phyloP scores from a whole-genome alignment of 2,797 vertebrate species.

The Argyrosomus regius region DNA sequence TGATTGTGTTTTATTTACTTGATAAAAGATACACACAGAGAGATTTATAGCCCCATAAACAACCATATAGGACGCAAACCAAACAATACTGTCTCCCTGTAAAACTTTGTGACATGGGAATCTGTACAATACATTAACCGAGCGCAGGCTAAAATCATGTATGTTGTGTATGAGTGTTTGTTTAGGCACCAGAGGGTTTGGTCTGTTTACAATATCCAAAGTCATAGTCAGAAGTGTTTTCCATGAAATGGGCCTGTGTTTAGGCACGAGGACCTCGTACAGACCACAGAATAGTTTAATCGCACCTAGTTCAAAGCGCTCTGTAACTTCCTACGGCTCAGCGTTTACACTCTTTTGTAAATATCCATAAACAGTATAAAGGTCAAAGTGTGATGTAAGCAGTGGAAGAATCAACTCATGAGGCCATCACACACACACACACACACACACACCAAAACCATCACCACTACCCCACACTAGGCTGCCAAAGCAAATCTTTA shows the following conservation, averaged over 20 bases:
- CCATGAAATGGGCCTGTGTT: constrained; percentile 35
- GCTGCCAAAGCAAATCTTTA: background rate
- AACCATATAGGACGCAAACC: constrained; percentile 2
- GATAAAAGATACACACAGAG: constrained; percentile 1
- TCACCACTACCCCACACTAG: background rate
- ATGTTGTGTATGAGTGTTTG: constrained; percentile 10
- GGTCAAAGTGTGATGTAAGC: constrained; percentile 39
- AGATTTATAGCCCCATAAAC: constrained; percentile 40
- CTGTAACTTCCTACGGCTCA: constrained; percentile 8
- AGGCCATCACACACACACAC: constrained; percentile 1
- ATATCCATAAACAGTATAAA: constrained; percentile 59
- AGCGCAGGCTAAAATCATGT: constrained; percentile 7
- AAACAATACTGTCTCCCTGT: constrained; percentile 12
- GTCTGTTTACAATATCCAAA: constrained; percentile 17
- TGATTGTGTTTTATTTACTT: constrained; percentile 29
- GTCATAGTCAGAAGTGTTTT: constrained; percentile 32
- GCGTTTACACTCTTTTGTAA: constrained; percentile 50
- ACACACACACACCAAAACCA: background rate
- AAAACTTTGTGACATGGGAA: constrained; percentile 1
- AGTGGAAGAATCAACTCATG: constrained; percentile 41
- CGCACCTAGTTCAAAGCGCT: constrained; percentile 38
- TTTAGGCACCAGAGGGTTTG: constrained; percentile 16
- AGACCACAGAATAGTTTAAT: constrained; percentile 31
- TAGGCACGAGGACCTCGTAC: constrained; percentile 1
- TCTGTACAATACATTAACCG: background rate